These are phyloP conservation scores for Myotis brandtii DNA, from an alignment of 2,113 vertebrate species.

Conservation along the genomic window DNA sequence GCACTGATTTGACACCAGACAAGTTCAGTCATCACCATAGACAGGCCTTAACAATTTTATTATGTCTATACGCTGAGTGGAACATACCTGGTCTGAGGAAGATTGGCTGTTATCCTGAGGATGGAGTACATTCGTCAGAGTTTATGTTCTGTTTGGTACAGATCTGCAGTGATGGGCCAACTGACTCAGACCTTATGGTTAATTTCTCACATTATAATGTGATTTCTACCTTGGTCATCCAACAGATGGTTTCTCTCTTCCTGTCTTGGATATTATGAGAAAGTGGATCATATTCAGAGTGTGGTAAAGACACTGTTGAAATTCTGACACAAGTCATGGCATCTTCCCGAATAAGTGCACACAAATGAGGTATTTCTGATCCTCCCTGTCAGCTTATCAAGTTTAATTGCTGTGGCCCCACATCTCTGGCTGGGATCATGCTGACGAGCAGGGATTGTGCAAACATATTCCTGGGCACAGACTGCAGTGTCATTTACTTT, in stretches of 20 bases:
- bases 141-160: slow-evolving; percentile 68
- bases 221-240: slow-evolving; percentile 73
- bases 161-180: slow-evolving; percentile 33
- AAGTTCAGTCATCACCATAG: neutral
- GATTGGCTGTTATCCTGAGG: slow-evolving; percentile 12
- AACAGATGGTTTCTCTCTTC: slow-evolving; percentile 69
- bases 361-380: neutral
- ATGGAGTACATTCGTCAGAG: slow-evolving; percentile 51
- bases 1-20: neutral
- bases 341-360: neutral
- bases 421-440: neutral
- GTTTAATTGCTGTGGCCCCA: neutral
- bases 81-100: slow-evolving; percentile 19
- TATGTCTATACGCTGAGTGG: neutral
- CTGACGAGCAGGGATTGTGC: neutral
- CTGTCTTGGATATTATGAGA: slow-evolving; percentile 53
- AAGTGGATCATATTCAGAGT: slow-evolving; percentile 6
- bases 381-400: neutral
- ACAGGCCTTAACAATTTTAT: neutral
- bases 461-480: neutral
- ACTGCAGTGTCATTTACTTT: neutral
- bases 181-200: slow-evolving; percentile 73
- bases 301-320: slow-evolving; percentile 2
- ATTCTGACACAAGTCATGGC: neutral
- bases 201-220: slow-evolving; percentile 62